Evolutionary conservation across 2,888 invertebrate genomes (phyloP).

Genomic region (Chloroclysta siterata): DNA sequence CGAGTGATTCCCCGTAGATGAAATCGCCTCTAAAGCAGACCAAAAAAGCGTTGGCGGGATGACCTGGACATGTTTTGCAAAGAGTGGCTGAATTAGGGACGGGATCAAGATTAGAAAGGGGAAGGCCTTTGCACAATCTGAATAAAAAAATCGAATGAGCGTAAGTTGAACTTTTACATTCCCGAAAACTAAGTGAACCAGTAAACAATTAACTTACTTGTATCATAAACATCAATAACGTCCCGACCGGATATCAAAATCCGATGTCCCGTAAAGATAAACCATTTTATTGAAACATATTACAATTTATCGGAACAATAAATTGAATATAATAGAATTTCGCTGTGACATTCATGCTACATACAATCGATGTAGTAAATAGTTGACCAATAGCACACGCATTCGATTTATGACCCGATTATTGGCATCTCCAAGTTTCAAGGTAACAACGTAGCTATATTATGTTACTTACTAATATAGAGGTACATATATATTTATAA

Average conservation of each 20-base stretch:
- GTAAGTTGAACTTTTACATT: too few relatives aligned
- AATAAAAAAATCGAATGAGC: too few relatives aligned
- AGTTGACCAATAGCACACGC: not conserved
- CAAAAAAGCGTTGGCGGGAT: too few relatives aligned
- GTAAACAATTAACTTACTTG: slow-evolving; percentile 1
- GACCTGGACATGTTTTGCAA: too few relatives aligned
- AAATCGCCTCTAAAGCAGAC: too few relatives aligned
- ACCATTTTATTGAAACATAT: slow-evolving; percentile 28
- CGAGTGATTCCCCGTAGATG: too few relatives aligned
- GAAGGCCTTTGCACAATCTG: too few relatives aligned
- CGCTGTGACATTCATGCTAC: not conserved
- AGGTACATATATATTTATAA: too few relatives aligned
- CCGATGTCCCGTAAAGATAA: slow-evolving; percentile 23
- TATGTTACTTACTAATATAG: not conserved
- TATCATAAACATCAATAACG: slow-evolving; percentile 19
- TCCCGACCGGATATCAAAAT: slow-evolving; percentile 20
- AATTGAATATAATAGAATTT: slow-evolving; percentile 18
- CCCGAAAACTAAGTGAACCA: not conserved
- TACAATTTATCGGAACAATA: slow-evolving; percentile 24
- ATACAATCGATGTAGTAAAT: not conserved
- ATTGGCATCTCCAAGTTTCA: not conserved
- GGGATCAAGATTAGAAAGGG: too few relatives aligned
- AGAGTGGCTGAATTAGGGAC: too few relatives aligned
- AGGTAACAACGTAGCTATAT: not conserved
- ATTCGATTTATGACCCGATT: not conserved